These are phyloP conservation scores for Chanos chanos DNA, from an alignment of 2,797 vertebrate genomes.

Conservation along the genomic window DNA sequence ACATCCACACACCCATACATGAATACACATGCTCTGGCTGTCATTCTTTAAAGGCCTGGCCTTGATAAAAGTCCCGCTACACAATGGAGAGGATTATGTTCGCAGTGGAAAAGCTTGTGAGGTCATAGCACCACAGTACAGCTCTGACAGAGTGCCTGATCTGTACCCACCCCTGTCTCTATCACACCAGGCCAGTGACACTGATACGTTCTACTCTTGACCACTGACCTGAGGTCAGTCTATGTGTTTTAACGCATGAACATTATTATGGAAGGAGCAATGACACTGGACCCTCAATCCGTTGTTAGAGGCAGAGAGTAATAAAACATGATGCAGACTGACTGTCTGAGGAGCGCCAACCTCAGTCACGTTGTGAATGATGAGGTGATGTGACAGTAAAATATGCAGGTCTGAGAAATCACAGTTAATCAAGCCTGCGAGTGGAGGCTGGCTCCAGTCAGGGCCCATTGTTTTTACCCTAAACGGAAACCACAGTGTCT, in stretches of 20 bases:
- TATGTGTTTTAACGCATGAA: background rate
- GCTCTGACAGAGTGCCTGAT: constrained; percentile 52
- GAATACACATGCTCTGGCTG: background rate
- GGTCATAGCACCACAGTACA: constrained; percentile 52
- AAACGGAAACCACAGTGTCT: no score
- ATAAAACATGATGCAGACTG: no score
- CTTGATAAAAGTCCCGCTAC: constrained; percentile 26
- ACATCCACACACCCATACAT: background rate
- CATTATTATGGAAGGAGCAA: background rate
- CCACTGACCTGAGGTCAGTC: constrained; percentile 10
- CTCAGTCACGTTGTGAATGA: no score
- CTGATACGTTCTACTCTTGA: no score
- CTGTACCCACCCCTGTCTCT: constrained; percentile 42
- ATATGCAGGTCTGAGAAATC: no score
- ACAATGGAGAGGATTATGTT: constrained; percentile 44
- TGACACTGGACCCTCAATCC: no score
- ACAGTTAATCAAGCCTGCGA: no score
- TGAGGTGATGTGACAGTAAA: no score
- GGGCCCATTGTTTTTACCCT: no score
- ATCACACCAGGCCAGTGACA: constrained; percentile 21
- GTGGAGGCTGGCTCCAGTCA: no score
- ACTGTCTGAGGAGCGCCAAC: no score
- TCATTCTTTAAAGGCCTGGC: background rate
- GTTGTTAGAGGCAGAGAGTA: no score
- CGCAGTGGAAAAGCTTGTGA: constrained; percentile 38